phyloP scores from a whole-genome alignment of 2,888 invertebrate genomes.

The Anthoptus insignis region DNA sequence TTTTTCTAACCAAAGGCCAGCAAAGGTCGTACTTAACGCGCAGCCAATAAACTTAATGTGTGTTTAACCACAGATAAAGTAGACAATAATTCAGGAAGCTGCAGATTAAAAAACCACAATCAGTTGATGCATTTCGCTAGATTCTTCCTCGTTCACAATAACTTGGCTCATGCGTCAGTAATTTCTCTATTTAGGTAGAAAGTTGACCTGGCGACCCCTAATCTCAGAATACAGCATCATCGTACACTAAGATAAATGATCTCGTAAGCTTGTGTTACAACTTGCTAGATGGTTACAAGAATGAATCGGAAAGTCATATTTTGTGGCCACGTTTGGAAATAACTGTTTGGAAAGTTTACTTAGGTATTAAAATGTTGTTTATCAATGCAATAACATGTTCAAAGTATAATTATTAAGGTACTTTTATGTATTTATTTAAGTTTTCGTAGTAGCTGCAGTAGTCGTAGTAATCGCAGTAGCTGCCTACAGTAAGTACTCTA shows the following conservation, averaged over 20 bases:
- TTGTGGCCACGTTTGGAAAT: constrained; percentile 18
- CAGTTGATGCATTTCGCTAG: constrained; percentile 31
- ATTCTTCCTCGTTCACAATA: constrained; percentile 36
- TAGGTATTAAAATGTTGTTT: background rate
- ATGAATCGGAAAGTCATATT: constrained; percentile 34
- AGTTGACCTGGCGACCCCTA: constrained; percentile 59
- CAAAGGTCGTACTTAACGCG: constrained; percentile 23
- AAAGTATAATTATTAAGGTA: too few species aligned
- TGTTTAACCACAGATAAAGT: constrained; percentile 37
- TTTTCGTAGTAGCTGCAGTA: too few species aligned
- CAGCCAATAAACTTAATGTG: constrained; percentile 38
- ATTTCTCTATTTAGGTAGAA: constrained; percentile 65
- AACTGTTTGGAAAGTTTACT: constrained; percentile 31
- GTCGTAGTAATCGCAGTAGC: too few species aligned
- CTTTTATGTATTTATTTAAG: too few species aligned
- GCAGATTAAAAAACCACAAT: constrained; percentile 37
- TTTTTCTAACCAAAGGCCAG: constrained; percentile 32
- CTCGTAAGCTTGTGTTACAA: constrained; percentile 35
- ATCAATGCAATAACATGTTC: too few species aligned
- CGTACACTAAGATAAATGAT: constrained; percentile 37
- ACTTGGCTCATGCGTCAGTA: constrained; percentile 42
- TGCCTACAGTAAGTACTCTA: too few species aligned
- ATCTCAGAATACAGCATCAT: constrained; percentile 41
- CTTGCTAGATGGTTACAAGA: constrained; percentile 32
- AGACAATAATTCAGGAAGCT: constrained; percentile 34